Evolutionary conservation across 2,113 vertebrate genomes (phyloP).

Genomic region (Elachura formosa): DNA sequence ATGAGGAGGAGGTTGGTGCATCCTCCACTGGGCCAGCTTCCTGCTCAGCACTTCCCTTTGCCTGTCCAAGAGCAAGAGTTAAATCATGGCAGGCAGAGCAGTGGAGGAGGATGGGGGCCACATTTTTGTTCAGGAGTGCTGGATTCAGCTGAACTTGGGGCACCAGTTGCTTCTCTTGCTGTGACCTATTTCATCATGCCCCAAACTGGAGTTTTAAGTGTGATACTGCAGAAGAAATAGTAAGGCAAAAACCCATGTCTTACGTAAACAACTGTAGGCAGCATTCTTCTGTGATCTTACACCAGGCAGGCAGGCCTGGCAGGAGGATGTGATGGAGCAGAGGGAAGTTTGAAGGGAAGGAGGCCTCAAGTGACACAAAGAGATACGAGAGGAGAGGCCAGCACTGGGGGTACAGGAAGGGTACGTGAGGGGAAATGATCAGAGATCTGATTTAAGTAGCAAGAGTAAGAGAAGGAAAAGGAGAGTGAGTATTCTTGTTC

Average conservation of each 20-base stretch:
- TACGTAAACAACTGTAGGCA: background rate
- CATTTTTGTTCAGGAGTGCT: background rate
- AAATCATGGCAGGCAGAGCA: accelerated
- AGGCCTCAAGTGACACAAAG: background rate
- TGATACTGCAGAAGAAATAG: background rate
- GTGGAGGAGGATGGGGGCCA: background rate
- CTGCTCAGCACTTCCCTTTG: background rate
- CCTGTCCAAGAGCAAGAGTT: background rate
- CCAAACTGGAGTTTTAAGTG: background rate
- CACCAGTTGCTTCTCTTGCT: background rate
- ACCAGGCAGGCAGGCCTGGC: background rate
- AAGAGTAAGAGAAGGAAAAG: background rate
- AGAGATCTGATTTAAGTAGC: background rate
- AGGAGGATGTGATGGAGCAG: background rate
- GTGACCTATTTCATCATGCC: background rate
- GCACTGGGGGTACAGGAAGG: too few species aligned
- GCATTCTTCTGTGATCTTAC: background rate
- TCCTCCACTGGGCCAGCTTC: background rate
- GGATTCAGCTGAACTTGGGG: background rate
- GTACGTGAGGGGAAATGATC: background rate
- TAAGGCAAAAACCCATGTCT: background rate
- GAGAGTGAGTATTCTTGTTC: background rate
- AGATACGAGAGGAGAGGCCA: background rate
- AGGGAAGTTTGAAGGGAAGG: background rate
- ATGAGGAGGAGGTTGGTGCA: background rate